phyloP scores from a whole-genome alignment of 2,797 vertebrate species.

The Natrix natrix region DNA sequence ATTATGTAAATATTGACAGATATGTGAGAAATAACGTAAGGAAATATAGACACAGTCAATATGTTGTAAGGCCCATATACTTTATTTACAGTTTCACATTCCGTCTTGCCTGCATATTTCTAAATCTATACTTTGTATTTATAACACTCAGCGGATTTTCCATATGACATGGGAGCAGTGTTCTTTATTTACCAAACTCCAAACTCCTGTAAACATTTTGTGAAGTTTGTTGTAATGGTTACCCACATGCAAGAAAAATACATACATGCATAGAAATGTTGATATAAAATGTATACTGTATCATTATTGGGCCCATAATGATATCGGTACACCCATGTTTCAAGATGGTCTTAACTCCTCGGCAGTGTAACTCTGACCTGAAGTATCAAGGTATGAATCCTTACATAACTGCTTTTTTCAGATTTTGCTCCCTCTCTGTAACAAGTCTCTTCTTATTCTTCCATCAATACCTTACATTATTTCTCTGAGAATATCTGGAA shows the following conservation, averaged over 20 bases:
- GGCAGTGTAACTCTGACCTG: conserved; percentile 35
- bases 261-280: background rate
- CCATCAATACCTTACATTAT: background rate
- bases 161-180: conserved; percentile 58
- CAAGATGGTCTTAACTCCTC: background rate
- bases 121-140: conserved; percentile 35
- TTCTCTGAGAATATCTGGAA: conserved; percentile 8
- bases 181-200: conserved; percentile 40
- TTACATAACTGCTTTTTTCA: conserved; percentile 18
- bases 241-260: background rate
- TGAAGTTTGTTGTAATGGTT: conserved; percentile 31
- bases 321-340: background rate
- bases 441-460: background rate
- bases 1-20: background rate
- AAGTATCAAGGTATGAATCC: conserved; percentile 5
- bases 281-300: conserved; percentile 22
- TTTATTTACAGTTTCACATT: conserved; percentile 72
- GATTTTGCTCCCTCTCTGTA: background rate
- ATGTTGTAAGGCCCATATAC: conserved; percentile 44
- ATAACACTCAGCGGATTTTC: conserved; percentile 52
- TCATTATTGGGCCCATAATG: background rate
- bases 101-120: conserved; percentile 46
- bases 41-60: conserved; percentile 33
- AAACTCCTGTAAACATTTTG: conserved; percentile 70
- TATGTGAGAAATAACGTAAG: background rate